Base-by-base conservation (phyloP, 2,888 invertebrate genomes). In the Metalampra italica region DNA sequence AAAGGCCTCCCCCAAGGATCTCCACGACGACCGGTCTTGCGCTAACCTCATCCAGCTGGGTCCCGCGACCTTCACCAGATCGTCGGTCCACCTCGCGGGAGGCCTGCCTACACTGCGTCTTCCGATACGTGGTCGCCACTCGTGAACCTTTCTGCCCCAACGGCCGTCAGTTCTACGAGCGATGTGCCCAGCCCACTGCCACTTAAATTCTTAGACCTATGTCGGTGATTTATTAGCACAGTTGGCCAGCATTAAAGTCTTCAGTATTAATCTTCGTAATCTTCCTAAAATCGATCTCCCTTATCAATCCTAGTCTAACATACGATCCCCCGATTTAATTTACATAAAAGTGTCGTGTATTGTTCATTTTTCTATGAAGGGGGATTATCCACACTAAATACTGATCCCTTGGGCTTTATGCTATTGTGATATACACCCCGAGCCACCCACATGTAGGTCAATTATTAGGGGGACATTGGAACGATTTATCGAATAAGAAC, bases 351-450 rank as follows among this genome's bases (percentile, higher is more conserved):
- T 78, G 67, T 68, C 57, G 60, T 66, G 75, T 61, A 82, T 82
- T 75, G 71, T 74, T 81, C 77, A 76, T 84, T 84, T 87, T 87
- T 86, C 78, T 85, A 77, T 86, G 78, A 79, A 82, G 78, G 81
- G 79, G 80, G 85, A 82, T 87, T 86, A 86, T 79, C 76, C 66
- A 61, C 68, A 73, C 77, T 79, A 76, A 83, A 77, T 81, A 82
- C 78, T 74, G 74, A 74, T 81, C 86, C 79, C 80, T 43, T 47
- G 77, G 69, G 84, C 58, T 77, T 83, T 79, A 72, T 64, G 71
- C 70, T 67, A 80, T 85, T 86, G 73, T 78, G 56, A 66, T 64
- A 56, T 50, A 60, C n/a, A n/a, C 52, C 43, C 45, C 44, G 55
- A 52, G 57, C 58, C 61, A 59, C 64, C 62, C 64, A 64, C 67